Evolutionary conservation across 2,113 vertebrate species (phyloP).

Genomic region (Calyptommatus sinebrachiatus): DNA sequence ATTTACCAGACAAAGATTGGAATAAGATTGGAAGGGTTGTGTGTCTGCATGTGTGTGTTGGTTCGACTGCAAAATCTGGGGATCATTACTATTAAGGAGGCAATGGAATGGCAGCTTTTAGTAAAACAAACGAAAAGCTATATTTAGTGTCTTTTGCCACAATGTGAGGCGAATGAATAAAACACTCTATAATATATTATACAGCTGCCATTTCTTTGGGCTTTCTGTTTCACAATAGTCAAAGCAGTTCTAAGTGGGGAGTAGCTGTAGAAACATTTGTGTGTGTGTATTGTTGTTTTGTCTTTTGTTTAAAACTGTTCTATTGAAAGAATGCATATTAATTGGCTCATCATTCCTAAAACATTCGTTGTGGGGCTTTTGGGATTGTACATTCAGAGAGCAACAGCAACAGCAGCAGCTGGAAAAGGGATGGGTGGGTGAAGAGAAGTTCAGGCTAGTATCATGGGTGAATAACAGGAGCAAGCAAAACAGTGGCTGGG

Average conservation of each 20-base stretch:
- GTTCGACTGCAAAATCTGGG: constrained; percentile 59
- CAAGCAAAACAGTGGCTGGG: neutral
- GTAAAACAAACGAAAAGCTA: constrained; percentile 73
- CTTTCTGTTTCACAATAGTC: constrained; percentile 61
- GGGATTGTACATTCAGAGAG: neutral
- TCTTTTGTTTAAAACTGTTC: constrained; percentile 60
- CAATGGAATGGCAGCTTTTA: constrained; percentile 71
- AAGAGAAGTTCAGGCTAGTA: neutral
- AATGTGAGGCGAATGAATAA: constrained; percentile 71
- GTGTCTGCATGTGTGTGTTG: constrained; percentile 24
- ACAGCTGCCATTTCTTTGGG: constrained; percentile 67
- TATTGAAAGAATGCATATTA: constrained; percentile 57
- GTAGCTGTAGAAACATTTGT: constrained; percentile 50
- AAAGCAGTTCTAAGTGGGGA: constrained; percentile 54
- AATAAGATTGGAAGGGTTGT: constrained; percentile 50
- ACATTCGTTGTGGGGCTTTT: constrained; percentile 44
- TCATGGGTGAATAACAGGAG: neutral
- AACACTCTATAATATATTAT: constrained; percentile 65
- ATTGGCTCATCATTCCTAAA: constrained; percentile 50
- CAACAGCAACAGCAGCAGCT: constrained; percentile 17
- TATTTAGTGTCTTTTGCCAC: constrained; percentile 70
- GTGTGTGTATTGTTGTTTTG: neutral
- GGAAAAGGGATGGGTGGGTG: constrained; percentile 11
- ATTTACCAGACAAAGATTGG: constrained; percentile 51
- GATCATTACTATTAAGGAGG: constrained; percentile 65